Base-by-base conservation (phyloP, 2,113 vertebrate genomes). In the Eudyptes chrysolophus region DNA sequence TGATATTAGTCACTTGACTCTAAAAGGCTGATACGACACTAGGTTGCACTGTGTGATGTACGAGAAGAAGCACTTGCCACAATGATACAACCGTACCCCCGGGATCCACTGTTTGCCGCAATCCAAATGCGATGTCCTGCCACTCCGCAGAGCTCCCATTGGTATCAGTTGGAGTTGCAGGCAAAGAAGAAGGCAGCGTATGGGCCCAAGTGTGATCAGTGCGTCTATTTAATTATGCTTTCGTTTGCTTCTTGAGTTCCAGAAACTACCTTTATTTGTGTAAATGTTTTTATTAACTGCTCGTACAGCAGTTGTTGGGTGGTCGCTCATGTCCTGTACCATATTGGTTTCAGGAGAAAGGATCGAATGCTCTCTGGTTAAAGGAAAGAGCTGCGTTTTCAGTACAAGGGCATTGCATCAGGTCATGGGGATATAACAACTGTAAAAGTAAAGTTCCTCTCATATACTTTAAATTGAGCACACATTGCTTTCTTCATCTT, bases 271-370 rank as follows among this genome's bases (percentile, higher is more conserved):
- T 83, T 88, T 88, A 42, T 97, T 94, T 46, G 85, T 97, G 97
- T 98, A 98, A 96, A 52, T 95, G 97, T 97, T 95, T 95, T 97
- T 95, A 46, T 32, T 84, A 90, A 77, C 97, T 96, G 97, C 97
- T 91, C 16, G 19, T 94, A 55, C 19, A 8, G 89, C 97, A 90
- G 97, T 95, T 78, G 74, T 51, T 72, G 96, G 96, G 96, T 92
- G 97, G 77, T 89, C 51, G 25, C 78, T 90, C 4, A 10, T 94
- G 96, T 93, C 97, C 97, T 58, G 93, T 87, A 46, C 98, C 98
- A 98, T 97, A 96, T 96, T 97, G 98, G 97, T 97, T 97, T 96
- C 93, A 89, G 98, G 98, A 88, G 96, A 42, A 96, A 91, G 89
- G 95, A 52, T 64, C 84, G 79, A 81, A 95, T 84, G 48, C 95